Percentiles rank a stretch among this genome's conserved stretches.
These are phyloP conservation scores for Trachurus trachurus DNA, from an alignment of 2,797 vertebrate species.

Conservation along the genomic window DNA sequence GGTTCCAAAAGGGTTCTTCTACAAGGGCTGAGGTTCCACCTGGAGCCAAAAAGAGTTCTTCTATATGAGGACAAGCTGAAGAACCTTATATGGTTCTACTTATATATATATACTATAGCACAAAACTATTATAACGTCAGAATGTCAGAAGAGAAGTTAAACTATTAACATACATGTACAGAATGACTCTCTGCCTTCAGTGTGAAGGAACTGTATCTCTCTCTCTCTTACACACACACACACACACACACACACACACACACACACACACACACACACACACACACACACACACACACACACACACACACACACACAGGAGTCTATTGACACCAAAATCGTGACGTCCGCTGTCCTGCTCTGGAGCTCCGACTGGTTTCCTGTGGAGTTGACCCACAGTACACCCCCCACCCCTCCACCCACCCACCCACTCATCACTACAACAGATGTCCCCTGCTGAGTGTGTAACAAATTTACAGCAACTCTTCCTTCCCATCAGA, in stretches of 20 bases:
- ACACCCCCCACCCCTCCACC: no score
- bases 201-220: background rate
- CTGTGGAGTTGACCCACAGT: slow-evolving; percentile 16
- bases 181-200: background rate
- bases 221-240: background rate
- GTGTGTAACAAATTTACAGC: slow-evolving; percentile 59
- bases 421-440: background rate
- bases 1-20: no score
- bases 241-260: background rate
- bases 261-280: background rate
- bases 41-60: no score
- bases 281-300: background rate
- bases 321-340: slow-evolving; percentile 16
- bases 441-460: slow-evolving; percentile 51
- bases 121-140: background rate
- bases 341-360: slow-evolving; percentile 38
- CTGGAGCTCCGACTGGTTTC: slow-evolving; percentile 43
- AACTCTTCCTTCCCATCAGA: slow-evolving; percentile 50
- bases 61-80: no score
- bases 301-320: background rate
- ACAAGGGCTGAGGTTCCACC: no score
- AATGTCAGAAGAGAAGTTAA: background rate
- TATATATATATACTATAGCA: no score
- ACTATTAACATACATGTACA: background rate
- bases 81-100: no score